Evolutionary conservation across 2,797 vertebrate genomes (phyloP).

Genomic region (Anguilla pacifica): DNA sequence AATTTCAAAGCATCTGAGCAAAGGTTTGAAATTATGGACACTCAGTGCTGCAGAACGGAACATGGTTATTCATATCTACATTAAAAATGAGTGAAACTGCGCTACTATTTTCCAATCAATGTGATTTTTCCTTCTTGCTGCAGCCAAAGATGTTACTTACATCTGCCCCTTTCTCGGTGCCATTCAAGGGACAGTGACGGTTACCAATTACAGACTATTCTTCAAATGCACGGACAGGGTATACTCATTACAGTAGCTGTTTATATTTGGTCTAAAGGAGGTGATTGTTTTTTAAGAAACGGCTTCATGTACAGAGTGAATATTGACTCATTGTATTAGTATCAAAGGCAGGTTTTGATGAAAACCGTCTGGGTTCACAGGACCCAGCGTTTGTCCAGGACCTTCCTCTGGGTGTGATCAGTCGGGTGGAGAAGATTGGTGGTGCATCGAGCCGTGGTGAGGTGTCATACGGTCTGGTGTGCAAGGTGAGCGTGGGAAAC

Average conservation of each 20-base stretch:
- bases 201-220: constrained; percentile 96
- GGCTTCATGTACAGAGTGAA: neutral
- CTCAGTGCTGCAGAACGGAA: neutral
- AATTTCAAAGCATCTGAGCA: neutral
- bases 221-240: constrained; percentile 95
- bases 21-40: neutral
- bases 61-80: neutral
- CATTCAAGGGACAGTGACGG: constrained; percentile 85
- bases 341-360: neutral
- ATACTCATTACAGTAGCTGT: constrained; percentile 50
- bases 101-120: neutral
- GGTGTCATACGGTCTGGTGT: constrained; percentile 88
- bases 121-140: constrained; percentile 22
- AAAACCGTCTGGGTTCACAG: constrained; percentile 57
- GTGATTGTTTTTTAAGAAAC: neutral
- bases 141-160: constrained; percentile 94
- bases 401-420: constrained; percentile 91
- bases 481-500: constrained; percentile 80
- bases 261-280: neutral
- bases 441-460: constrained; percentile 85
- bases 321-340: neutral
- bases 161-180: constrained; percentile 95
- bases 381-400: constrained; percentile 91
- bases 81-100: neutral
- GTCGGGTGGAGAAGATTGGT: constrained; percentile 93